Conservation (phyloP, 2,797 vertebrate genomes). For the Labroides dimidiatus region DNA sequence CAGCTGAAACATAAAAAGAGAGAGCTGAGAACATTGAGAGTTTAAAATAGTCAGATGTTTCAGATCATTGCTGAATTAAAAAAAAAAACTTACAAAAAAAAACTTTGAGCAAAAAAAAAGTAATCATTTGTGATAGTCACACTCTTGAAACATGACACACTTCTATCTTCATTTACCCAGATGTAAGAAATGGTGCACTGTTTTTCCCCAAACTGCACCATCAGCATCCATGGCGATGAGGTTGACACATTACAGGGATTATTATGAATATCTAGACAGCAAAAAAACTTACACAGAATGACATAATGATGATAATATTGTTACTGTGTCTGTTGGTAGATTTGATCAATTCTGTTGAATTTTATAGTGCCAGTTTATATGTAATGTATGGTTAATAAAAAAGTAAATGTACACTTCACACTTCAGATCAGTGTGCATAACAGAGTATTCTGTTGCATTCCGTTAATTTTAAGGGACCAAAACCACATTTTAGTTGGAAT, state of each 20-base stretch:
- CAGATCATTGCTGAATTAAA: neutral
- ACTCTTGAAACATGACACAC: slow-evolving; percentile 3
- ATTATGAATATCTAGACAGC: too few relatives aligned
- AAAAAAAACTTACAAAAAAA: too few relatives aligned
- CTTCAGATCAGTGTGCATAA: too few relatives aligned
- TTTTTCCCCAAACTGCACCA: too few relatives aligned
- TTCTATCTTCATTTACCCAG: slow-evolving; percentile 5
- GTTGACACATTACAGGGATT: too few relatives aligned
- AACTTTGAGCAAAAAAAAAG: too few relatives aligned
- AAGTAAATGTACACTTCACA: neutral
- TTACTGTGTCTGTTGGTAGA: neutral
- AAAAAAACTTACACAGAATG: neutral
- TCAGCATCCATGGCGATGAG: too few relatives aligned
- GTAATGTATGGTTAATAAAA: neutral
- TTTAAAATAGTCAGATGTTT: neutral
- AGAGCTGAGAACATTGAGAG: neutral
- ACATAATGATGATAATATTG: neutral
- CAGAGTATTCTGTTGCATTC: too few relatives aligned
- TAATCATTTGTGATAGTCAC: slow-evolving; percentile 12
- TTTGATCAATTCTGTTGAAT: neutral
- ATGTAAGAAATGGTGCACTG: slow-evolving; percentile 10
- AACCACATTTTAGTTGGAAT: too few relatives aligned
- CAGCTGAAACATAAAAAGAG: slow-evolving; percentile 17
- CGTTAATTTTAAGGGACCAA: too few relatives aligned
- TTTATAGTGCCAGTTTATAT: neutral